These are phyloP conservation scores for Chymomyza amoena DNA, from an alignment of 2,888 invertebrate species.

Conservation along the genomic window DNA sequence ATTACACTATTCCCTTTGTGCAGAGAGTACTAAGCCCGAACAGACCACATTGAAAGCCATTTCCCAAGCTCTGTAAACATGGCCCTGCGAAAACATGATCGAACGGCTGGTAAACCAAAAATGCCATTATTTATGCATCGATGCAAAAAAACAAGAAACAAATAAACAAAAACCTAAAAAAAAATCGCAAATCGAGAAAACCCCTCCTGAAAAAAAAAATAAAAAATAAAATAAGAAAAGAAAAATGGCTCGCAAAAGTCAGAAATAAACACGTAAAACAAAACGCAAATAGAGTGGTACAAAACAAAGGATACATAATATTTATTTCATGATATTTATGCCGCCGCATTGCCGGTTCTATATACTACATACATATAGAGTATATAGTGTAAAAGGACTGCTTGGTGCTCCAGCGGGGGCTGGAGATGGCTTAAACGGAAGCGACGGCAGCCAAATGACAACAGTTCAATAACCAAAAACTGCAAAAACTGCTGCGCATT, in stretches of 20 bases:
- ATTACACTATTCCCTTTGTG: neutral
- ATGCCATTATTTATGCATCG: conserved; percentile 67
- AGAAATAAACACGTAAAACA: neutral
- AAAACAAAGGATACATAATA: conserved; percentile 11
- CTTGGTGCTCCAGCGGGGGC: neutral
- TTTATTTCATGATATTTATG: conserved; percentile 57
- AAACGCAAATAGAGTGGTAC: neutral
- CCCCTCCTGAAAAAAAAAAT: too few species aligned
- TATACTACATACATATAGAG: neutral
- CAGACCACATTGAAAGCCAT: neutral
- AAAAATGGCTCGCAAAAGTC: neutral
- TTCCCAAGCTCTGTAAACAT: neutral
- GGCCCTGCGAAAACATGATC: neutral
- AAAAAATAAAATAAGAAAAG: neutral
- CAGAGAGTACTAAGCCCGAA: too few species aligned
- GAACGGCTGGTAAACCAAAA: conserved; percentile 41
- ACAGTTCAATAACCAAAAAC: conserved; percentile 53
- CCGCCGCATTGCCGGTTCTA: conserved; percentile 14
- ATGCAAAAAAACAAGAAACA: conserved; percentile 51
- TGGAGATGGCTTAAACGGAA: neutral
- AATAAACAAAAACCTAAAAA: too few species aligned
- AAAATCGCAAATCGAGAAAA: neutral
- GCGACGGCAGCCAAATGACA: conserved; percentile 49
- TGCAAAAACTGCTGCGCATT: conserved; percentile 28
- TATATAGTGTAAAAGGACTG: neutral